Conservation (phyloP, 1,140 invertebrate species). For the Parapsyche elsis region DNA sequence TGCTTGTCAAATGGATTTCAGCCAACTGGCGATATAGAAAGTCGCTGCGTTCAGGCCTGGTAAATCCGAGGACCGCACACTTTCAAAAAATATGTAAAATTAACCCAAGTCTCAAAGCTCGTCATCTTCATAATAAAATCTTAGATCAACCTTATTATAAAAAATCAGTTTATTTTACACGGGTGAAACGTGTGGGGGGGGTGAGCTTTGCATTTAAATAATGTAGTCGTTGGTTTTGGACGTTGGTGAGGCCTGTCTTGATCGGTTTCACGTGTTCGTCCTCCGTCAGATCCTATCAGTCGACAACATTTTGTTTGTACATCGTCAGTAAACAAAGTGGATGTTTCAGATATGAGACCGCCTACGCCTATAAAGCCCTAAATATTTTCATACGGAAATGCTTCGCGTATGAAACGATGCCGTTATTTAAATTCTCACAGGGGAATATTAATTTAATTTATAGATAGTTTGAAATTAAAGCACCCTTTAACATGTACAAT, state of each 20-base stretch:
- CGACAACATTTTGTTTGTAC: constrained; percentile 31
- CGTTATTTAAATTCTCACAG: too few relatives aligned
- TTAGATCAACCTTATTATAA: too few relatives aligned
- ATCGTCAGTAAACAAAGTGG: constrained; percentile 41
- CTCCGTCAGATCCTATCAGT: constrained; percentile 34
- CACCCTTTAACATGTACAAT: too few relatives aligned
- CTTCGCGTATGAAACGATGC: too few relatives aligned
- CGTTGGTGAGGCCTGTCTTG: background rate
- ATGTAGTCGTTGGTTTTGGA: background rate
- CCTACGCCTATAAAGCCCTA: background rate
- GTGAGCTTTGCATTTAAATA: too few relatives aligned
- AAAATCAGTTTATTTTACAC: too few relatives aligned
- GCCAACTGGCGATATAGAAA: constrained; percentile 18
- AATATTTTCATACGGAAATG: background rate
- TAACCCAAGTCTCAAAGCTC: too few relatives aligned
- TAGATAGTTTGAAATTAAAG: too few relatives aligned
- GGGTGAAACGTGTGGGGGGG: too few relatives aligned
- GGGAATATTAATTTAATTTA: too few relatives aligned
- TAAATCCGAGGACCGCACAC: background rate
- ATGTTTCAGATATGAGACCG: constrained; percentile 24
- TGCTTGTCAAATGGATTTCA: constrained; percentile 38
- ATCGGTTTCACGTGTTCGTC: constrained; percentile 5
- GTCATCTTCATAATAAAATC: background rate
- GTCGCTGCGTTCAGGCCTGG: background rate
- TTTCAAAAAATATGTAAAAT: background rate